phyloP scores from a whole-genome alignment of 2,797 vertebrate species.

The Somateria mollissima region DNA sequence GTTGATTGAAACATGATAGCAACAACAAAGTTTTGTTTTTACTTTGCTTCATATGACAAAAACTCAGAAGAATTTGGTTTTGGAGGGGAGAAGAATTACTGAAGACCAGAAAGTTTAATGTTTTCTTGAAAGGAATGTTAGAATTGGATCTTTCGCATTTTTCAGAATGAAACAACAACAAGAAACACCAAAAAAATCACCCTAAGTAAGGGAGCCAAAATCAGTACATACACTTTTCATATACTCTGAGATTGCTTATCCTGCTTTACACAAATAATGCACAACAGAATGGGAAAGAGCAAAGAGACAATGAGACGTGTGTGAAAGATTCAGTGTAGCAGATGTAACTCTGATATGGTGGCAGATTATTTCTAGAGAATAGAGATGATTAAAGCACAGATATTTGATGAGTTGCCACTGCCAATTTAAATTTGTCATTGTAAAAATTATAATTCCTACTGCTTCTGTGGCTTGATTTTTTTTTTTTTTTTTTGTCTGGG shows the following conservation, averaged over 20 bases:
- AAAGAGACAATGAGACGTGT: neutral
- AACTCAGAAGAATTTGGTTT: neutral
- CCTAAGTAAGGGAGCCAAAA: neutral
- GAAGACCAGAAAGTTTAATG: neutral
- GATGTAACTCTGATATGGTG: neutral
- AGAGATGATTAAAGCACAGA: neutral
- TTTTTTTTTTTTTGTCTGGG: neutral
- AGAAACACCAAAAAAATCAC: neutral
- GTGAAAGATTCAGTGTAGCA: neutral
- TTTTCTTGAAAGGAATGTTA: neutral
- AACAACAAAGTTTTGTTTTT: neutral
- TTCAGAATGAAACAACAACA: neutral
- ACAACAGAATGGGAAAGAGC: neutral
- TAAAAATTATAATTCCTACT: conserved; percentile 13
- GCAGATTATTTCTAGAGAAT: neutral
- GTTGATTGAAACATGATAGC: neutral
- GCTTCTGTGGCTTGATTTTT: neutral
- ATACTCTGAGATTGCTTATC: accelerated
- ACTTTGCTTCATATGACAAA: neutral
- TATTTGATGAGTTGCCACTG: neutral
- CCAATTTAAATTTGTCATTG: neutral
- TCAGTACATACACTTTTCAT: neutral
- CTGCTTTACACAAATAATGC: neutral
- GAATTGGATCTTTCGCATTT: neutral
- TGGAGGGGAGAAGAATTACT: neutral